phyloP scores from a whole-genome alignment of 2,888 invertebrate genomes.

The Athetis lepigone region DNA sequence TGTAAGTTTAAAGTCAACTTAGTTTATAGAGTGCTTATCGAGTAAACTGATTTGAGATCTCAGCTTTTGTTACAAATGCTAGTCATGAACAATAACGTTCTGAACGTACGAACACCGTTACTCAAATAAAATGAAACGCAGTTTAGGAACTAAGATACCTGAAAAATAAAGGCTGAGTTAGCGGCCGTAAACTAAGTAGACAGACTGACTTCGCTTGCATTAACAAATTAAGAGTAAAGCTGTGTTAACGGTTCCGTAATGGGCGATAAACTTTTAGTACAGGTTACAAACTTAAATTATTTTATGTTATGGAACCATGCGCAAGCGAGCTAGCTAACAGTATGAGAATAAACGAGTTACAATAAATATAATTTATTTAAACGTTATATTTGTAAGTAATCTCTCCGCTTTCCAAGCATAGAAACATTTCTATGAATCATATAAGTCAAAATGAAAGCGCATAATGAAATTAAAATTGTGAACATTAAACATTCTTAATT shows the following conservation, averaged over 20 bases:
- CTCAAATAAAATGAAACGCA: too few relatives aligned
- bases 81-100: too few relatives aligned
- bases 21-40: background rate
- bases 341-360: conserved; percentile 12
- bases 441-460: conserved; percentile 70
- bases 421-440: conserved; percentile 61
- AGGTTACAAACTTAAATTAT: conserved; percentile 9
- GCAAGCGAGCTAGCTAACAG: conserved; percentile 7
- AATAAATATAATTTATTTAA: conserved; percentile 32
- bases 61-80: background rate
- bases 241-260: conserved; percentile 23
- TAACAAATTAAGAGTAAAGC: conserved; percentile 2
- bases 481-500: conserved; percentile 72
- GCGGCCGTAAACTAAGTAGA: too few relatives aligned
- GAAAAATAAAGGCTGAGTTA: too few relatives aligned
- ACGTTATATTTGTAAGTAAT: conserved; percentile 43
- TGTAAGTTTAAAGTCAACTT: conserved; percentile 17
- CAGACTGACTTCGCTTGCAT: conserved; percentile 7
- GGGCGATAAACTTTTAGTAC: conserved; percentile 25
- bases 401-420: conserved; percentile 57
- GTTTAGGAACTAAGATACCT: too few relatives aligned
- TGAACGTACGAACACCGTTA: too few relatives aligned
- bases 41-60: conserved; percentile 14
- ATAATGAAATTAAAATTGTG: conserved; percentile 67
- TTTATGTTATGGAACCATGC: conserved; percentile 22